These are phyloP conservation scores for Dynastes maya DNA, from an alignment of 2,888 invertebrate genomes.

Conservation along the genomic window DNA sequence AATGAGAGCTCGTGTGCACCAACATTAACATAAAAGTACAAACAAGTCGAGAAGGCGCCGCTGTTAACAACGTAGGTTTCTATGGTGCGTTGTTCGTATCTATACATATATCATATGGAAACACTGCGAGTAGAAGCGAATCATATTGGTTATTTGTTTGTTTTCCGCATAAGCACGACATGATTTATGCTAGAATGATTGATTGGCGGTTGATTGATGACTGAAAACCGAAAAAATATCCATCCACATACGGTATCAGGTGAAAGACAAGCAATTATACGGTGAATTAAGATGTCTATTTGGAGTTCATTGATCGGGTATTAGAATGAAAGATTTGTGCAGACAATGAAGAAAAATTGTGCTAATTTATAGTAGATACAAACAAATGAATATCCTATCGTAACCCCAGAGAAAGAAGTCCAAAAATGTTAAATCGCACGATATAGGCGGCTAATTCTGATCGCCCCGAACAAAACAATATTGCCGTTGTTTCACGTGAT, in stretches of 20 bases:
- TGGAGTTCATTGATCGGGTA: background rate
- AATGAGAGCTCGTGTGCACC: background rate
- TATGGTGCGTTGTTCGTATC: background rate
- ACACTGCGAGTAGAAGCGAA: background rate
- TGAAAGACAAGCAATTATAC: slow-evolving; percentile 35
- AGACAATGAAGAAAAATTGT: no score
- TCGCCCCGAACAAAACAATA: no score
- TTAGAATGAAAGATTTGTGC: no score
- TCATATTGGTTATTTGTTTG: slow-evolving; percentile 13
- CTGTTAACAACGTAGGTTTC: background rate
- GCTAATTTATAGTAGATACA: no score
- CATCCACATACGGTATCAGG: background rate
- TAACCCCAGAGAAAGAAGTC: no score
- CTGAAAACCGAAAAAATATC: background rate
- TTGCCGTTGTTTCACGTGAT: no score
- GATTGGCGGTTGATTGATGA: slow-evolving; percentile 34
- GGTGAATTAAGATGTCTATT: slow-evolving; percentile 12
- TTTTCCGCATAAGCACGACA: background rate
- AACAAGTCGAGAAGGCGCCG: background rate
- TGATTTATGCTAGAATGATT: slow-evolving; percentile 32
- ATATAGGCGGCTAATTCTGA: no score
- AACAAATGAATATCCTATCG: no score
- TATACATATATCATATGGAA: background rate
- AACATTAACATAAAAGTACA: slow-evolving; percentile 5
- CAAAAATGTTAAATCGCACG: no score